Conservation (phyloP, 2,888 invertebrate species). For the Lepas anatifera region DNA sequence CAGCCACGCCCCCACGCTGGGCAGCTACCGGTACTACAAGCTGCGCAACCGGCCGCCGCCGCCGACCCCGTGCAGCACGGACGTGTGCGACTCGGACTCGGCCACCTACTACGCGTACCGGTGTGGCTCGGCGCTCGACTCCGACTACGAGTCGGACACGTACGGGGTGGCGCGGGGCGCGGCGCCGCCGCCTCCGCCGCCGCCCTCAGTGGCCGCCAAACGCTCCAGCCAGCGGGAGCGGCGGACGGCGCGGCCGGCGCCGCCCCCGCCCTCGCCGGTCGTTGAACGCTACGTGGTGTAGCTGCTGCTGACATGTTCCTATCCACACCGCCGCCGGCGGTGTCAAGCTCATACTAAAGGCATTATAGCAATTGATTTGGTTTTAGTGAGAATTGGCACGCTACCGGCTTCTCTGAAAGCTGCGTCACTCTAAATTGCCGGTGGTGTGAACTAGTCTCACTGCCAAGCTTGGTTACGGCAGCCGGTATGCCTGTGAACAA, state of each 20-base stretch:
- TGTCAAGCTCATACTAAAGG: no score
- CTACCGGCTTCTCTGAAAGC: neutral
- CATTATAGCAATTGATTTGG: no score
- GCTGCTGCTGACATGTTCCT: neutral
- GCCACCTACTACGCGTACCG: conserved; percentile 10
- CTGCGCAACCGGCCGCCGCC: conserved; percentile 65
- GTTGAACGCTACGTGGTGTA: neutral
- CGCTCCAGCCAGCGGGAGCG: neutral
- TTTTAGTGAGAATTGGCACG: no score
- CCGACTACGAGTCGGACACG: conserved; percentile 10
- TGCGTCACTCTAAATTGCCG: neutral
- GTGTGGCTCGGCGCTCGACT: neutral
- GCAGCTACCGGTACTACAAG: conserved; percentile 57
- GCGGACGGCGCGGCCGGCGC: neutral
- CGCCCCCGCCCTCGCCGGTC: conserved; percentile 11
- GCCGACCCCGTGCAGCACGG: conserved; percentile 88
- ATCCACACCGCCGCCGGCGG: neutral
- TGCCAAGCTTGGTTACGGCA: neutral
- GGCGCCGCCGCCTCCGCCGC: conserved; percentile 9
- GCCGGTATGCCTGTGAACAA: neutral
- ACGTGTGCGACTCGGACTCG: conserved; percentile 72
- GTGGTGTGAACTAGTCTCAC: no score
- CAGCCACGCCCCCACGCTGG: conserved; percentile 21
- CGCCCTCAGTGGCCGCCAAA: neutral
- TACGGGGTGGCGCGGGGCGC: neutral